Evolutionary conservation across 2,797 vertebrate genomes (phyloP).

Genomic region (Myotis findleyi): DNA sequence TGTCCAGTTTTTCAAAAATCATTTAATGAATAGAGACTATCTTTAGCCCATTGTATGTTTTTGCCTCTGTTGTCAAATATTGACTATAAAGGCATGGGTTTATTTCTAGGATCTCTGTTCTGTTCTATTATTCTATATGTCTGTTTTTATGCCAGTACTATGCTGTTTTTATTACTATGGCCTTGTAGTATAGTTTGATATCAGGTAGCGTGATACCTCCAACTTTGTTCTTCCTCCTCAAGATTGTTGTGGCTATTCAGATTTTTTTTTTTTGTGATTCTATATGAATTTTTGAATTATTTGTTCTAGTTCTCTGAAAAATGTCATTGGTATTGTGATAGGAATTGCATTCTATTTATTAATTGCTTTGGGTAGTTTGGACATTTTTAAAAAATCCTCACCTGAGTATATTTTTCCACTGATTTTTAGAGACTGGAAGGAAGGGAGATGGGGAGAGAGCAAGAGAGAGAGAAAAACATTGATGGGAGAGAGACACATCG

Average conservation of each 20-base stretch:
- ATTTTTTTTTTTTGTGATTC: neutral
- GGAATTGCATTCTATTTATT: neutral
- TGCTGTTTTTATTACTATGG: neutral
- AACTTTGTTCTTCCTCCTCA: neutral
- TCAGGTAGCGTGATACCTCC: neutral
- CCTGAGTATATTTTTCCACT: too few relatives aligned
- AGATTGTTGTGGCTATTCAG: neutral
- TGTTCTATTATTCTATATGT: neutral
- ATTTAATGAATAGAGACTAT: neutral
- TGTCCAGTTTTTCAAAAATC: neutral
- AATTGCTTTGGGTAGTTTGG: neutral
- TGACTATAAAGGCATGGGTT: neutral
- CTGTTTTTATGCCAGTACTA: neutral
- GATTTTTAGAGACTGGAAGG: too few relatives aligned
- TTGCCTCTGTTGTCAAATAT: neutral
- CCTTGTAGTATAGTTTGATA: neutral
- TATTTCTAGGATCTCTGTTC: neutral
- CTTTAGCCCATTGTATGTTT: neutral
- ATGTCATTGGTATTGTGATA: neutral
- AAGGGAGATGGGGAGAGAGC: too few relatives aligned
- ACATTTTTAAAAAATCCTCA: neutral
- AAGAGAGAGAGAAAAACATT: too few relatives aligned
- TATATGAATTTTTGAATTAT: neutral
- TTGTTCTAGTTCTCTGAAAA: neutral
- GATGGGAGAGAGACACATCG: too few relatives aligned